Evolutionary conservation across 2,113 vertebrate species (phyloP), one percentile per base, ranked within the genome.

Genomic region (Solea solea): DNA sequence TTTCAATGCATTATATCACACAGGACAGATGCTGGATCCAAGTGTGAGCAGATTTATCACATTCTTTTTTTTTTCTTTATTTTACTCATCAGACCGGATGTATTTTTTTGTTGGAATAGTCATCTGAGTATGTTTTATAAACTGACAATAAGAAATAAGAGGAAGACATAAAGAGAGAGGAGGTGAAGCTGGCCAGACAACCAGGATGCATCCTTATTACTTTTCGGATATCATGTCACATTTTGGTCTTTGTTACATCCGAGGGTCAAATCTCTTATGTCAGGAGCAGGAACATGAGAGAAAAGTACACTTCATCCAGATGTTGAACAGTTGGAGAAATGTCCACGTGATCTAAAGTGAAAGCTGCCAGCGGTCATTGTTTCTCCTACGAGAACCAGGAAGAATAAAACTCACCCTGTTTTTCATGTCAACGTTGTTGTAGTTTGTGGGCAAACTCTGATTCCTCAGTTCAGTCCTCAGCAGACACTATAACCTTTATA

Each of bases 111-210:
- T 42, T 58, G 42, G 74, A 80, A 88, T 76, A 81, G 71, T 83
- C 74, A 80, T 82, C 55, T n/a, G 34, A 64, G 51, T 49, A 34
- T 6, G 34, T 42, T 72, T 83, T 81, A 63, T 77, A 74, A 82
- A 80, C 9, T 15, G 8, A 51, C 80, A 81, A 88, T 86, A 82
- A 69, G 68, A 72, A 61, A 48, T 70, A 45, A 75, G 67, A 74
- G 16, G 71, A 72, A 28, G 52, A 54, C 2, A 28, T 8, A 28
- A 11, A 49, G 21, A 53, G 51, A 78, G 27, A 67, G 28, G 57
- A 61, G 52, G 28, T 69, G 55, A 63, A 58, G 61, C 70, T 40
- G 39, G 65, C 46, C 67, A 71, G 65, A 74, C 65, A 67, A 11
- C 45, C 52, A 9, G 51, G 14, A 63, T 8, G 15, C 16, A 12